Conservation (phyloP, 1,140 invertebrate species). For the Philopotamus ludificatus region DNA sequence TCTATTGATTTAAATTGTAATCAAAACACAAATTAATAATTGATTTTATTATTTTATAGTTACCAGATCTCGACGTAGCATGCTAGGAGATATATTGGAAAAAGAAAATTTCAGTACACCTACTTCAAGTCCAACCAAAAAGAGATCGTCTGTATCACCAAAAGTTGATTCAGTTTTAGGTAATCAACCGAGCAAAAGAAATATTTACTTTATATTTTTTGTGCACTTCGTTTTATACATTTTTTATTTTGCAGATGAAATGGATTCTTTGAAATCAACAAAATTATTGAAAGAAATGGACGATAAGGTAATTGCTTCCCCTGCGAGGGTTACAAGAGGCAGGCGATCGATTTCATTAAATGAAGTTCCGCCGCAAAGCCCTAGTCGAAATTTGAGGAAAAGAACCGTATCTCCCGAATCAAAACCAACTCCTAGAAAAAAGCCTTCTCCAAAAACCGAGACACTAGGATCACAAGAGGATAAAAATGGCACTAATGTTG, state of each 20-base stretch:
- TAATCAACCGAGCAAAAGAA: not conserved
- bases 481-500: not conserved
- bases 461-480: not conserved
- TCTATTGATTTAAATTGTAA: too few relatives aligned
- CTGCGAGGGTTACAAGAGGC: slow-evolving; percentile 11
- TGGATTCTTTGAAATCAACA: not conserved
- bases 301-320: not conserved
- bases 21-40: too few relatives aligned
- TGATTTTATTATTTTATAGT: slow-evolving; percentile 16
- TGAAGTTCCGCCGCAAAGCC: slow-evolving; percentile 13
- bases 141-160: not conserved
- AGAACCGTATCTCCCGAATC: slow-evolving; percentile 1
- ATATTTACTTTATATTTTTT: not conserved
- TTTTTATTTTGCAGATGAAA: not conserved
- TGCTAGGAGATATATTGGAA: not conserved
- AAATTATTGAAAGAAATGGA: not conserved
- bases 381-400: slow-evolving; percentile 12
- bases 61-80: slow-evolving; percentile 14
- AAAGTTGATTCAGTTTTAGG: not conserved
- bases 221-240: not conserved
- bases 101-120: slow-evolving; percentile 1
- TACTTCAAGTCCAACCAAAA: slow-evolving; percentile 1
- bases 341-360: slow-evolving; percentile 16
- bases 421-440: not conserved
- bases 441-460: not conserved